Conservation (phyloP, 2,888 invertebrate species). For the Mesorhabditis spiculigera region DNA sequence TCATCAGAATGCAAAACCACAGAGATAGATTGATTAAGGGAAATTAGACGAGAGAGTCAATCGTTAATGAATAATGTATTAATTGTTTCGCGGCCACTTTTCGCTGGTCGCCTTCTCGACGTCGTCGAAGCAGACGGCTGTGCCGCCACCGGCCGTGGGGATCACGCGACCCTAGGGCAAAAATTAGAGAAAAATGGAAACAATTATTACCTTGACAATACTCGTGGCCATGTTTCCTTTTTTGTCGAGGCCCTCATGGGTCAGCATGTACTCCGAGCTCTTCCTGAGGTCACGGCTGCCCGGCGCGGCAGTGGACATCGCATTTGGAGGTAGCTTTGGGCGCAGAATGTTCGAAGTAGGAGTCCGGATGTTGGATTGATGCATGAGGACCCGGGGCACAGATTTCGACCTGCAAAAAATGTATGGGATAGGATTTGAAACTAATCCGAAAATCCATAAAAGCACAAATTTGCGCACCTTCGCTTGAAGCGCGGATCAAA, state of each 20-base stretch:
- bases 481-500: not conserved
- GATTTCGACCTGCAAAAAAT: conserved; percentile 27
- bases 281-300: conserved; percentile 72
- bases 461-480: not conserved
- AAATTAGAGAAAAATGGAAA: not conserved
- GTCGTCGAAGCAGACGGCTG: conserved; percentile 88
- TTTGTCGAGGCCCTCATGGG: conserved; percentile 85
- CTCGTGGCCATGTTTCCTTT: conserved; percentile 90
- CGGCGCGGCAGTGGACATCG: conserved; percentile 62
- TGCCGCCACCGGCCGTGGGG: conserved; percentile 88
- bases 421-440: not conserved
- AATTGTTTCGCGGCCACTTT: conserved; percentile 16
- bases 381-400: conserved; percentile 44
- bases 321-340: conserved; percentile 75
- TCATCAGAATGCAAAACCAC: no score
- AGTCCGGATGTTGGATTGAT: conserved; percentile 43
- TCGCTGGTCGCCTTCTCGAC: conserved; percentile 69
- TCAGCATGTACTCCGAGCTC: conserved; percentile 81
- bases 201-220: conserved; percentile 74
- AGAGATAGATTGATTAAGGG: no score
- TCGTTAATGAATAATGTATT: no score
- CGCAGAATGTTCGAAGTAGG: conserved; percentile 72
- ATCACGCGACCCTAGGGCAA: conserved; percentile 79
- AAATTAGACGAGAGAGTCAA: no score
- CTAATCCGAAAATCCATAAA: not conserved